Evolutionary conservation across 2,113 vertebrate genomes (phyloP).

Genomic region (Aix galericulata): DNA sequence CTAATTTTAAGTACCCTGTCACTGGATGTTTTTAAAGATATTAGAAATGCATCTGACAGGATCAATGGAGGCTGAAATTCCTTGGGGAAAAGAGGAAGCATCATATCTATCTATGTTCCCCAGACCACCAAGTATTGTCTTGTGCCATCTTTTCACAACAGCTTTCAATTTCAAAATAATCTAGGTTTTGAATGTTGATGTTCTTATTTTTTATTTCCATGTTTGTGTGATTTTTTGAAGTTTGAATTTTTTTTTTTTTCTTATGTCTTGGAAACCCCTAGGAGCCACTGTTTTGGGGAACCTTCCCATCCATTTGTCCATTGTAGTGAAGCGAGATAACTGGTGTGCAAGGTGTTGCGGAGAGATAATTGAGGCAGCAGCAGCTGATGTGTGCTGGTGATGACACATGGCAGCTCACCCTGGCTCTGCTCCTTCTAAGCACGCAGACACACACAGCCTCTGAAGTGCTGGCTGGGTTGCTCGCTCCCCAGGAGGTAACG

Average conservation of each 20-base stretch:
- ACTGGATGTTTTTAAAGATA: neutral
- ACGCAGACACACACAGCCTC: neutral
- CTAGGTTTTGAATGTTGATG: neutral
- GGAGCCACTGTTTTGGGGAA: neutral
- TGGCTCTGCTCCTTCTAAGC: neutral
- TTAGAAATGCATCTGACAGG: neutral
- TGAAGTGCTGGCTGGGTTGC: neutral
- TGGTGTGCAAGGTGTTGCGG: neutral
- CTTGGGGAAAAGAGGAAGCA: neutral
- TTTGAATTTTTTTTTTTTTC: neutral
- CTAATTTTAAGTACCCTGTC: neutral
- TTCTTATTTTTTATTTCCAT: neutral
- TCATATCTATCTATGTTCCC: neutral
- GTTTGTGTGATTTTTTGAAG: neutral
- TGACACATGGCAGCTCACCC: neutral
- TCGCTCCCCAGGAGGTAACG: accelerated
- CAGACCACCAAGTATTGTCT: neutral
- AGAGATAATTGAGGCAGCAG: neutral
- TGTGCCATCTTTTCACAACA: neutral
- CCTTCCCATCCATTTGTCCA: neutral
- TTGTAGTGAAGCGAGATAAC: neutral
- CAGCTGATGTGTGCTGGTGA: neutral
- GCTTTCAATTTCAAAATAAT: neutral
- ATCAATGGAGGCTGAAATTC: neutral
- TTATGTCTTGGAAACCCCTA: neutral